Evolutionary conservation across 2,888 invertebrate species (phyloP), one percentile per base, ranked within the genome.

Genomic region (Drosophila recens): DNA sequence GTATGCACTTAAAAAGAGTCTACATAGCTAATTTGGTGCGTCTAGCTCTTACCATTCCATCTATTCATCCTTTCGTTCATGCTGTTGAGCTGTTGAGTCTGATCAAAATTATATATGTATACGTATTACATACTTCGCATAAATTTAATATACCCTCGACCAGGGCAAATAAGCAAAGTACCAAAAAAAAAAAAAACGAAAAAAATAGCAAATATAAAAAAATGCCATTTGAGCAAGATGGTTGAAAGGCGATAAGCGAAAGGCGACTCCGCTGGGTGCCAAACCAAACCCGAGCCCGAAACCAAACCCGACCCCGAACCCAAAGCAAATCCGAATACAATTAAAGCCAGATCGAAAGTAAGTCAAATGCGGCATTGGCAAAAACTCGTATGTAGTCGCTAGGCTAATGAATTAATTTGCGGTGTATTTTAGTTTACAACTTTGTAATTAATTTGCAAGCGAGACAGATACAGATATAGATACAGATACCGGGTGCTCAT

Each of bases 391-490:
- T 6, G 30, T 30, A n/a, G 23, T 45, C 38, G 17, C 79, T 46
- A 56, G 57, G 53, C 56, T 52, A 73, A 75, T 77, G 82, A 90
- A 90, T 90, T 88, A 89, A 89, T 90, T 91, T 84, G 79, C 75
- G 77, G 67, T 61, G 57, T 63, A 80, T 80, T 87, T 89, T 80
- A 80, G 75, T 87, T 90, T 79, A 89, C 87, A 87, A 82, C 70
- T 87, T 81, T 78, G 79, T 91, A 90, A 91, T 90, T 90, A 90
- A 90, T 90, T 91, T 82, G 80, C 67, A 71, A 72, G 56, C 61
- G 57, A 70, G 62, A 75, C 73, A 53, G 78, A 70, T 59, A 69
- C 27, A 38, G 48, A 27, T 3, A 52, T 10, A 49, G 58, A 30
- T 49, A 15, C 27, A 49, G 58, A 30, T 49, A 15, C 27, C 5